Evolutionary conservation across 2,888 invertebrate genomes (phyloP), one percentile per base, ranked within the genome.

Genomic region (Malthinus flaveolus): DNA sequence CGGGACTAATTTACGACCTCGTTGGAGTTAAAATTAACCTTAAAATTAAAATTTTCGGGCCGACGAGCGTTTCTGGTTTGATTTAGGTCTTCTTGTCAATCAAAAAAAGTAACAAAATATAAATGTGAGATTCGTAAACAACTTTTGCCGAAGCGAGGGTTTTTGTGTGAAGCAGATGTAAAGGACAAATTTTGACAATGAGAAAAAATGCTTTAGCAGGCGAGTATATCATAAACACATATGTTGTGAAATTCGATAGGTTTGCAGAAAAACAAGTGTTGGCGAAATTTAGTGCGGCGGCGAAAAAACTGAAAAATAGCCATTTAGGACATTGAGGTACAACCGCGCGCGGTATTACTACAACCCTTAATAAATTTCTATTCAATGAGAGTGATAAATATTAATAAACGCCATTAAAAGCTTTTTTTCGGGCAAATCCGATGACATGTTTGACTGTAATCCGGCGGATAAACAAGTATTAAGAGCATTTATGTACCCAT

Each of bases 401-500:
- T 48, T 11, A 34, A 11, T 32, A 46, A 32, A 37, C 15, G 47
- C 47, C 47, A 55, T 55, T 56, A 51, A 50, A 46, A 56, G 52
- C 50, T 45, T 36, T 53, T 58, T 52, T 58, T 53, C 32, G 9
- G 32, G 50, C 13, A 36, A 57, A 12, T 9, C 44, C 49, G 59
- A 52, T 52, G 62, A 56, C 62, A 59, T 56, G 59, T 62, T 54
- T 56, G 59, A 56, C 62, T 52, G 52, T 59, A 62, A 62, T 62
- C 62, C 62, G 56, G 31, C 59, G 62, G 58, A 59, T 62, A 57
- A 56, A 58, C 63, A 58, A 48, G 60, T 46, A 63, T 60, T 60
- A 63, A 56, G 54, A 58, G 60, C 56, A 57, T 63, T 63, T 63
- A 62, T 59, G 56, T 49, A 33, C 53, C 53, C 56, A 63, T 63